phyloP scores from a whole-genome alignment of 2,113 vertebrate species.

The Saguinus midas region DNA sequence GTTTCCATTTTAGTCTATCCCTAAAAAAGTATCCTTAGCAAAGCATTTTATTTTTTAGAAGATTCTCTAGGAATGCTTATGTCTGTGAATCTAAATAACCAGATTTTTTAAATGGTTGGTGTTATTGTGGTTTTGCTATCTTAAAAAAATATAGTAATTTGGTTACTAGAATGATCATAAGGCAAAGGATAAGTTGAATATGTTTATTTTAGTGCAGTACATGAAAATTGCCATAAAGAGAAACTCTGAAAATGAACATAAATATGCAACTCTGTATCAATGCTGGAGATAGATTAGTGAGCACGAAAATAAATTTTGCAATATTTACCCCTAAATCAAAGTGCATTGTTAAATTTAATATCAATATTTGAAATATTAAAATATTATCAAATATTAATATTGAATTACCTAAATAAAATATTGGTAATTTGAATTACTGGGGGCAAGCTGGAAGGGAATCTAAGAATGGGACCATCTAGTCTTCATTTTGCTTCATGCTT shows the following conservation, averaged over 20 bases:
- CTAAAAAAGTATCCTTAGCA: neutral
- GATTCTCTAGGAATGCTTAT: neutral
- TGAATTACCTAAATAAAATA: too few species aligned
- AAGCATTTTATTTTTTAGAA: neutral
- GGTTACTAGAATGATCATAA: neutral
- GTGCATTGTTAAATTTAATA: too few species aligned
- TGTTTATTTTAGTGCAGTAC: neutral
- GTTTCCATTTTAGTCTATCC: neutral
- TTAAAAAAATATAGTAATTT: neutral
- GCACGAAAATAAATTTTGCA: neutral
- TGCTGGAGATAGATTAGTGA: neutral
- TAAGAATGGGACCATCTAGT: neutral
- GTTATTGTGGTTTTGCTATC: neutral
- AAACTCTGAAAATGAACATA: neutral
- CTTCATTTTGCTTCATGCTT: neutral
- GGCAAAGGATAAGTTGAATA: neutral
- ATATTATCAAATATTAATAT: too few species aligned
- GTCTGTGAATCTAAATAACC: neutral
- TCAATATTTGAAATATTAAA: too few species aligned
- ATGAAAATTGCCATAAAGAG: neutral
- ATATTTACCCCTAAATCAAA: neutral
- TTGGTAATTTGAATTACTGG: neutral
- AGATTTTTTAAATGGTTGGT: neutral
- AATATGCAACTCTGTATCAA: neutral
- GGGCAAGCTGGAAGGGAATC: neutral